Conservation (phyloP, 2,797 vertebrate genomes). For the Paguma larvata region DNA sequence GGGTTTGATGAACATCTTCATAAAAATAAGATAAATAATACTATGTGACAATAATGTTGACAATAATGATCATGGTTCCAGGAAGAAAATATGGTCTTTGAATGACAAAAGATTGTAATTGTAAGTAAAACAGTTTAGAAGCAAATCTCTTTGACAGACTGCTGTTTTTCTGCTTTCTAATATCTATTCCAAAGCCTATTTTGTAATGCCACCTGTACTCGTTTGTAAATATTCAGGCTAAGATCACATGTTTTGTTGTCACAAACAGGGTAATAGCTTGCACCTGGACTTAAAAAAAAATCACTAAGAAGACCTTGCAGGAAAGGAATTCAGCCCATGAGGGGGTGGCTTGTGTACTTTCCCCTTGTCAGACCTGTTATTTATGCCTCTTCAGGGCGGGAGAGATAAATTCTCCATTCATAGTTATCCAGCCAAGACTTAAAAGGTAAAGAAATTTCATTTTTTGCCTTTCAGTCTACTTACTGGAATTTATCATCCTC, state of each 20-base stretch:
- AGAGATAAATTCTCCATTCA: background rate
- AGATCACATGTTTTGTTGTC: slow-evolving; percentile 69
- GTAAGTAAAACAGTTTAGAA: slow-evolving; percentile 64
- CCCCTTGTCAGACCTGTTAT: background rate
- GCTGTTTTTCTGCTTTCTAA: slow-evolving; percentile 64
- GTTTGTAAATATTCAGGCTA: slow-evolving; percentile 77
- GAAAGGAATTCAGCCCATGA: background rate
- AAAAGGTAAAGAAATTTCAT: slow-evolving; percentile 9
- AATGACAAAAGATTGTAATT: slow-evolving; percentile 16
- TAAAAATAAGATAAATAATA: slow-evolving; percentile 10
- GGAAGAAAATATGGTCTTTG: slow-evolving; percentile 19
- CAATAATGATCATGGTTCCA: slow-evolving; percentile 14
- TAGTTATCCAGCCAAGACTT: background rate
- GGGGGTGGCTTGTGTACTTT: background rate
- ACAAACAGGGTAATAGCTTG: slow-evolving; percentile 74
- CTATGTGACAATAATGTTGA: background rate
- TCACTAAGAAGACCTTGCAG: background rate
- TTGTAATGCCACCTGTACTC: slow-evolving; percentile 75
- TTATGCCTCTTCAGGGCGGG: slow-evolving; percentile 7
- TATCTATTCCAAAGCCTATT: slow-evolving; percentile 67
- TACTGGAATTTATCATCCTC: background rate
- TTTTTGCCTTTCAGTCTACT: background rate
- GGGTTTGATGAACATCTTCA: background rate
- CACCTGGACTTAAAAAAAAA: slow-evolving; percentile 66
- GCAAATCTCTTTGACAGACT: slow-evolving; percentile 33